phyloP scores from a whole-genome alignment of 2,888 invertebrate genomes.

The Rotaria sp. region DNA sequence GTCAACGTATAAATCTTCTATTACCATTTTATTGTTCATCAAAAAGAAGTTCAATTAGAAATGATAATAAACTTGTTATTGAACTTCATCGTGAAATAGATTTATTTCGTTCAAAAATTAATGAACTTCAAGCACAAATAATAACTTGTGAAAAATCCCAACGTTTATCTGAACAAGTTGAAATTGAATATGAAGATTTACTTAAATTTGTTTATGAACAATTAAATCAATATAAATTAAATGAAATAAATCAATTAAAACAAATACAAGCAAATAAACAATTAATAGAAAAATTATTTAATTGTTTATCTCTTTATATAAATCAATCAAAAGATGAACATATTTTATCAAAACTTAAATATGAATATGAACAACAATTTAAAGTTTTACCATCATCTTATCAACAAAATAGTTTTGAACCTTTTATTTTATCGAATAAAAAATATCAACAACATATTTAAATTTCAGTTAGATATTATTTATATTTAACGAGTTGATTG shows the following conservation, averaged over 20 bases:
- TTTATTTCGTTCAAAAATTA: not conserved
- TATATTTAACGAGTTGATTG: too few relatives aligned
- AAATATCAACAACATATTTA: not conserved
- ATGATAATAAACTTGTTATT: not conserved
- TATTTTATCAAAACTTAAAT: not conserved
- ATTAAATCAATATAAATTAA: not conserved
- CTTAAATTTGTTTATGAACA: not conserved
- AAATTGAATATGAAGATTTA: conserved; percentile 14
- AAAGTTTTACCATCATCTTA: not conserved
- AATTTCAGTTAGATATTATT: not conserved
- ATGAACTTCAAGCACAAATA: not conserved
- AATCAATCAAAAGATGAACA: not conserved
- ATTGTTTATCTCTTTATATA: not conserved
- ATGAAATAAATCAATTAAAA: not conserved
- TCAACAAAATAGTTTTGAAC: not conserved
- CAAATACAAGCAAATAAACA: not conserved
- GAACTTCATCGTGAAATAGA: not conserved
- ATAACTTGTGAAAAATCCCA: not conserved
- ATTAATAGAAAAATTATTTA: conserved; percentile 5
- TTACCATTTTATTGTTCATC: not conserved
- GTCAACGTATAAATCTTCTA: not conserved
- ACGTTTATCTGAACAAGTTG: not conserved
- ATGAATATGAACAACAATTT: conserved; percentile 6
- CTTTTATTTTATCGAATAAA: not conserved
- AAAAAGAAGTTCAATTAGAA: not conserved